Conservation (phyloP, 2,888 invertebrate species). For the Myathropa florea region DNA sequence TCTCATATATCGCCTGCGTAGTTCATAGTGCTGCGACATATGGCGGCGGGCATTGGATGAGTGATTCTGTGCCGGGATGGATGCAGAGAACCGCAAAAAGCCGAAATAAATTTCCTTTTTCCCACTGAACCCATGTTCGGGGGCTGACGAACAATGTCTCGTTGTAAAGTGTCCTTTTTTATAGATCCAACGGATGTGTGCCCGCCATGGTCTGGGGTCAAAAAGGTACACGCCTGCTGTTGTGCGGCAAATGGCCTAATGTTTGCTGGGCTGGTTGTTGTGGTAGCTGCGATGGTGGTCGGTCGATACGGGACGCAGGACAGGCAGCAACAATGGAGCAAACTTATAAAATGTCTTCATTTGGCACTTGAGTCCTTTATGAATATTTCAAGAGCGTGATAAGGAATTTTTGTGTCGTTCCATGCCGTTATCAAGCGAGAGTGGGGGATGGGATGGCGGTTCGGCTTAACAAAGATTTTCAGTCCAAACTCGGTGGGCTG, state of each 20-base stretch:
- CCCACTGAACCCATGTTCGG: neutral
- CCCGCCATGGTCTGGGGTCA: slow-evolving; percentile 9
- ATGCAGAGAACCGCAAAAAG: slow-evolving; percentile 29
- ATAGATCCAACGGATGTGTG: slow-evolving; percentile 17
- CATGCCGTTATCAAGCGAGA: slow-evolving; percentile 18
- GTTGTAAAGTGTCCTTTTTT: slow-evolving; percentile 35
- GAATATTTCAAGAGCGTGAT: slow-evolving; percentile 67
- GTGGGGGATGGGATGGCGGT: neutral
- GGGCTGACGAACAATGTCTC: slow-evolving; percentile 24
- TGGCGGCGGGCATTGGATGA: slow-evolving; percentile 8
- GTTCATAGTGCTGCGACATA: slow-evolving; percentile 23
- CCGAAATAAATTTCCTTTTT: slow-evolving; percentile 24
- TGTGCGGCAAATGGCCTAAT: neutral
- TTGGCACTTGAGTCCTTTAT: slow-evolving; percentile 62
- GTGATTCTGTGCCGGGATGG: neutral
- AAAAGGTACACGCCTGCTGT: slow-evolving; percentile 26
- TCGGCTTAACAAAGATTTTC: neutral
- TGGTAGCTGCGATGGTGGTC: neutral
- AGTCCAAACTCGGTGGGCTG: neutral
- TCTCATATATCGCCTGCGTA: neutral
- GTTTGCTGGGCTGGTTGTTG: neutral
- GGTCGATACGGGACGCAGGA: neutral
- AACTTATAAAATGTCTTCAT: slow-evolving; percentile 66
- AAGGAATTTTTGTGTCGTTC: slow-evolving; percentile 58
- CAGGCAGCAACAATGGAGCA: slow-evolving; percentile 34